phyloP scores from a whole-genome alignment of 2,888 invertebrate genomes.

The Metalampra italica region DNA sequence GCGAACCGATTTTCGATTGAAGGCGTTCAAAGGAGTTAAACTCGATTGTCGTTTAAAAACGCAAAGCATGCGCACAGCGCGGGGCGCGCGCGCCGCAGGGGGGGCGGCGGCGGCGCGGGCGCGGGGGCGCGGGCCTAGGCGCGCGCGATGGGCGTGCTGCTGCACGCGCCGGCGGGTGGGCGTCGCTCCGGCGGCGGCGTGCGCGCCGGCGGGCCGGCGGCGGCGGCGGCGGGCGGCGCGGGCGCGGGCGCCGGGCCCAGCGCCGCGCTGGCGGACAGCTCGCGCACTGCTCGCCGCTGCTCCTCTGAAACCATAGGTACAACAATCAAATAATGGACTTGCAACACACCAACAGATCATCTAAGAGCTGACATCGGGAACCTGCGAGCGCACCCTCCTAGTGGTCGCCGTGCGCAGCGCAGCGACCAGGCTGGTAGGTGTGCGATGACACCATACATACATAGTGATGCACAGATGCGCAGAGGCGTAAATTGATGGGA shows the following conservation, averaged over 20 bases:
- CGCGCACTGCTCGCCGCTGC: constrained; percentile 69
- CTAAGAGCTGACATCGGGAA: too few relatives aligned
- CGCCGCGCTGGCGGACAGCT: constrained; percentile 62
- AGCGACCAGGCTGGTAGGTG: too few relatives aligned
- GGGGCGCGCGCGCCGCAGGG: constrained; percentile 54
- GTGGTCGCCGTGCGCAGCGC: too few relatives aligned
- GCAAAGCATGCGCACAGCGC: neutral
- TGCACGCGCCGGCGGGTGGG: constrained; percentile 46
- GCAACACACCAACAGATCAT: neutral
- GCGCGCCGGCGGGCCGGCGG: constrained; percentile 14
- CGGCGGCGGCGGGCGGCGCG: constrained; percentile 26
- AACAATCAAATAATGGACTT: neutral
- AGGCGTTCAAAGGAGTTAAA: neutral
- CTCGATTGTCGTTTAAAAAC: neutral
- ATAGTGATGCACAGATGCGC: too few relatives aligned
- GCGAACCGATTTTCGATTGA: neutral
- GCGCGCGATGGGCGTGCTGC: constrained; percentile 66
- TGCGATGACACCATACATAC: too few relatives aligned
- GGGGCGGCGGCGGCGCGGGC: constrained; percentile 8
- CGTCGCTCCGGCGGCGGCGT: constrained; percentile 15
- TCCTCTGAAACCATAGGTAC: constrained; percentile 47
- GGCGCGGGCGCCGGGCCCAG: constrained; percentile 25
- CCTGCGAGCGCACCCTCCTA: too few relatives aligned
- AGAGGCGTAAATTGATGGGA: neutral
- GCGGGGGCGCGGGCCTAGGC: neutral